These are phyloP conservation scores for Leucopsar rothschildi DNA, from an alignment of 2,113 vertebrate genomes.

Conservation along the genomic window DNA sequence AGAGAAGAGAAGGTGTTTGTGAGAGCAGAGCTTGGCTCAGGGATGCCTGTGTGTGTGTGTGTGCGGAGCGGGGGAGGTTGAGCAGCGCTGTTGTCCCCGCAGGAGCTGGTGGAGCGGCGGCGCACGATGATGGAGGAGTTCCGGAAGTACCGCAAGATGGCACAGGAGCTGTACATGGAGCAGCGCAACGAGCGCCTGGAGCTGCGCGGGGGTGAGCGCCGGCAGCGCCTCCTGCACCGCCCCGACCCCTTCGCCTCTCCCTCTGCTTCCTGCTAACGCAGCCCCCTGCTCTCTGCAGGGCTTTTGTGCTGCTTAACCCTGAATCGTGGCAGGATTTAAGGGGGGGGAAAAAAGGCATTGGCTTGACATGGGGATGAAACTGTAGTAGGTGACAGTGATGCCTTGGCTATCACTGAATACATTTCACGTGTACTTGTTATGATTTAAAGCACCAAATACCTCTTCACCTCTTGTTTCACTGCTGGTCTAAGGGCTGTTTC, in stretches of 20 bases:
- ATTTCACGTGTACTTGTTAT: background rate
- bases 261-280: background rate
- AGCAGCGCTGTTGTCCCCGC: background rate
- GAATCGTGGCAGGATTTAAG: background rate
- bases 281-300: background rate
- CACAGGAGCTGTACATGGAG: conserved; percentile 81
- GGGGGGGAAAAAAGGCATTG: background rate
- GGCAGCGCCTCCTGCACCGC: too few relatives aligned
- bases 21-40: background rate
- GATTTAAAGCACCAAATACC: background rate
- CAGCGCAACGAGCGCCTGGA: conserved; percentile 88
- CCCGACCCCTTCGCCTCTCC: background rate
- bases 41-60: accelerated
- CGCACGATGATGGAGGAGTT: conserved; percentile 97
- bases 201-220: conserved; percentile 84
- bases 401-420: background rate
- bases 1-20: background rate
- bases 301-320: background rate
- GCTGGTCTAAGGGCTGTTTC: background rate
- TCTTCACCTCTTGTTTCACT: background rate
- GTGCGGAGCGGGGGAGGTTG: background rate
- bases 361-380: background rate
- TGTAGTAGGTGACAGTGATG: background rate
- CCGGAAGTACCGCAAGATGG: conserved; percentile 84
- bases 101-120: conserved; percentile 86